Percentiles rank a stretch among this genome's conserved stretches.
Evolutionary conservation across 1,140 invertebrate species (phyloP).

Genomic region (Caenorhabditis inopinata): DNA sequence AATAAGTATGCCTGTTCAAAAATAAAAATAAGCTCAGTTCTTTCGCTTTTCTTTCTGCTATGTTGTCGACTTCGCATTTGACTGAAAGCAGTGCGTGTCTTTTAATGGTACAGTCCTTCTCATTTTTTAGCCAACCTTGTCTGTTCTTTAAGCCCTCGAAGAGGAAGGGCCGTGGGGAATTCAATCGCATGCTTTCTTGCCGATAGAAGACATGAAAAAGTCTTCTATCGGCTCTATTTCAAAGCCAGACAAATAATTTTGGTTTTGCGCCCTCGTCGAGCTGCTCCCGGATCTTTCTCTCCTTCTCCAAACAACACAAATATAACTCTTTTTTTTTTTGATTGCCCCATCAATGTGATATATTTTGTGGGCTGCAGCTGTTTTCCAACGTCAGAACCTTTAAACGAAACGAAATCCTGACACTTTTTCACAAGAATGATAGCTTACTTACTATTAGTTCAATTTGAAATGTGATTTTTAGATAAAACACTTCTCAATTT

Average conservation of each 20-base stretch:
- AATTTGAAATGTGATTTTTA: too few relatives aligned
- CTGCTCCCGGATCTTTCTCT: background rate
- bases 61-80: too few relatives aligned
- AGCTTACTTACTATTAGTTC: too few relatives aligned
- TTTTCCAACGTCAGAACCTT: constrained; percentile 18
- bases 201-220: background rate
- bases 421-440: too few relatives aligned
- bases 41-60: too few relatives aligned
- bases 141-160: background rate
- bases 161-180: background rate
- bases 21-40: too few relatives aligned
- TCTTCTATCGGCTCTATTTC: too few relatives aligned
- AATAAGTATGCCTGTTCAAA: too few relatives aligned
- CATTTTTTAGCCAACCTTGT: background rate
- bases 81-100: too few relatives aligned
- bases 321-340: constrained; percentile 13
- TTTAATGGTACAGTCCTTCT: too few relatives aligned
- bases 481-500: background rate
- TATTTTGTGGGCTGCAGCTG: constrained; percentile 11
- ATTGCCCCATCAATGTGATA: constrained; percentile 7
- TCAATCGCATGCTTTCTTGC: background rate
- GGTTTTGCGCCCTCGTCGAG: background rate
- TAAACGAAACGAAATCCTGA: too few relatives aligned
- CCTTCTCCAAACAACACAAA: background rate
- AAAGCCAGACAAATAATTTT: constrained; percentile 25